Conservation (phyloP, 64 coral and sea anemone genomes). For the Catalaphyllia jardinei region DNA sequence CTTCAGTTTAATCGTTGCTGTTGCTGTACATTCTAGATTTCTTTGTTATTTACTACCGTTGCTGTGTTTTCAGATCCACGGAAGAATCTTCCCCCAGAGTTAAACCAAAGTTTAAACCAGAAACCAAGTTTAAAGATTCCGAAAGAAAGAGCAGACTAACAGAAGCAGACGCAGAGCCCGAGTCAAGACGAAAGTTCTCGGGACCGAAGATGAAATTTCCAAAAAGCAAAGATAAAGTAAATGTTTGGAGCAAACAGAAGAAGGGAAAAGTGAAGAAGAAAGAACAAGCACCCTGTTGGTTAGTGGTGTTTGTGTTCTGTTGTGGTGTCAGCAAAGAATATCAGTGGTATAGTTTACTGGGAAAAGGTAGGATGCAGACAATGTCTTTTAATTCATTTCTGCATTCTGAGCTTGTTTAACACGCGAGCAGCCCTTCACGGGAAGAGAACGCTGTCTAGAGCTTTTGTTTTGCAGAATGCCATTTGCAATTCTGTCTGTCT, state of each 20-base stretch:
- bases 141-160: not conserved
- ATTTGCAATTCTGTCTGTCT: too few species aligned
- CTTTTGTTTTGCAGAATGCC: too few species aligned
- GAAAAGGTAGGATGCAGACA: not conserved
- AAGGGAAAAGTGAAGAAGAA: not conserved
- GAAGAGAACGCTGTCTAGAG: too few species aligned
- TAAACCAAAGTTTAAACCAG: conserved; percentile 23
- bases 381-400: too few species aligned
- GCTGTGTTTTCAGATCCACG: not conserved
- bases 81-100: conserved; percentile 21
- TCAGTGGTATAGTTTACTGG: conserved; percentile 32
- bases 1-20: too few species aligned
- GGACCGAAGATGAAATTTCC: conserved; percentile 31
- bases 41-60: not conserved
- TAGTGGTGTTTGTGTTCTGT: conserved; percentile 11
- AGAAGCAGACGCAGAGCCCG: not conserved
- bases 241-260: conserved; percentile 22
- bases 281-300: conserved; percentile 1
- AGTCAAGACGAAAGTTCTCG: conserved; percentile 18
- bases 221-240: conserved; percentile 38
- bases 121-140: not conserved
- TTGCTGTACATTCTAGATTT: too few species aligned
- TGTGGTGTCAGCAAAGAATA: conserved; percentile 42
- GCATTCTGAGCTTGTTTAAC: too few species aligned
- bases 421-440: too few species aligned